Evolutionary conservation across 2,797 vertebrate species (phyloP).

Genomic region (Chanos chanos): DNA sequence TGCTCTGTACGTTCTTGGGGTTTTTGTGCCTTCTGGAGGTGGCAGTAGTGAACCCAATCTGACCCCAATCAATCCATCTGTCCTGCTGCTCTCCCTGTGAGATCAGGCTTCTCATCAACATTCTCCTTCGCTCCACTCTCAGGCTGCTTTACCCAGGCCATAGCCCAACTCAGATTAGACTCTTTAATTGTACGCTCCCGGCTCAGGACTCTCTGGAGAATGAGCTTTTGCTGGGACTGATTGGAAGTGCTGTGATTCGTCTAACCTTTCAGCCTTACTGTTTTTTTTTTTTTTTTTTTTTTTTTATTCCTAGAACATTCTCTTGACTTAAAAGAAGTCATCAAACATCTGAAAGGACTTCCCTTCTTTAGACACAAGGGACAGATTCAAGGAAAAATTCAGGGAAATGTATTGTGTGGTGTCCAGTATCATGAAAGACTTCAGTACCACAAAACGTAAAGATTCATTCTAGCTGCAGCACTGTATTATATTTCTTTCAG

Average conservation of each 20-base stretch:
- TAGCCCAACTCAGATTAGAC: slow-evolving; percentile 11
- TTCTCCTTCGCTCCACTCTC: slow-evolving; percentile 1
- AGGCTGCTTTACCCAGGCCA: slow-evolving; percentile 2
- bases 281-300: too few relatives aligned
- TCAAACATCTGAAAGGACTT: too few relatives aligned
- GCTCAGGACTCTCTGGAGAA: slow-evolving; percentile 21
- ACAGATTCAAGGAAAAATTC: too few relatives aligned
- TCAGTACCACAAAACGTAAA: too few relatives aligned
- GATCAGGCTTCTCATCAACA: slow-evolving; percentile 2
- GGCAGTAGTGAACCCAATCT: neutral
- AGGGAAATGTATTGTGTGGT: too few relatives aligned
- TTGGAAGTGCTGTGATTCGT: slow-evolving; percentile 25
- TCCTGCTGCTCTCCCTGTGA: slow-evolving; percentile 1
- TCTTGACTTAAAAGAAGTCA: too few relatives aligned
- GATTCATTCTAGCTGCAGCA: too few relatives aligned
- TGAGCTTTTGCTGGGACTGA: neutral
- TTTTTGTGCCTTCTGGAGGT: neutral
- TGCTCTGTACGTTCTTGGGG: too few relatives aligned
- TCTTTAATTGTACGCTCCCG: slow-evolving; percentile 32
- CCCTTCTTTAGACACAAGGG: too few relatives aligned
- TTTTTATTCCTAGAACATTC: too few relatives aligned
- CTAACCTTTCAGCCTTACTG: neutral
- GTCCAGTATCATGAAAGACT: too few relatives aligned
- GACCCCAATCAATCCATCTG: slow-evolving; percentile 25
- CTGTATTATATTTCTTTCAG: too few relatives aligned